Base-by-base conservation (phyloP, 2,797 vertebrate species). In the Etheostoma nigrum region DNA sequence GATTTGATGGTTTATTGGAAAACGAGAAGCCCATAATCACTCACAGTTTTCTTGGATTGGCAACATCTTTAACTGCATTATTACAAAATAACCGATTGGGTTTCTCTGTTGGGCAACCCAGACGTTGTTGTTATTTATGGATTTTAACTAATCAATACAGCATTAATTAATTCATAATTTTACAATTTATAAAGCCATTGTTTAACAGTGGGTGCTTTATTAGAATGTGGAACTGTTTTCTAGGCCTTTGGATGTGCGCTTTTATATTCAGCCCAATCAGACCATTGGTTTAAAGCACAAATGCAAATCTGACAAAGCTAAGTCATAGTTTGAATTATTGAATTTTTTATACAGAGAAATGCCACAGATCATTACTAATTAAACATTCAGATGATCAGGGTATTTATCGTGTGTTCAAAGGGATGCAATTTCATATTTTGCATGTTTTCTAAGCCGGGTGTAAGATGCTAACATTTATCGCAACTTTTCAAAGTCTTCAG, bases 251-350 rank as follows among this genome's bases (percentile, higher is more conserved):
- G 16, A 42, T 51, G 4, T 57, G 2, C 1, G 3, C 9, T 3
- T 63, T 1, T 69, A 33, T 59, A n/a, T 64, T 51, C 19, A 70
- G 14, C 42, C 30, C 15, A 57, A n/a, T 59, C 19, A 40, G 23
- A 47, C 19, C 9, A 15, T 23, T 30, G 12, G 19, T 57, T 55
- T 13, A 5, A 4, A 27, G 13, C 55, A 54, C 25, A 49, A 68
- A 71, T 0, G 9, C 5, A 9, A 61, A 73, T 15, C 68, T 61
- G n/a, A 45, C 49, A 44, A 12, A 10, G 30, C 49, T 51, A 25
- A 48, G n/a, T 52, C 55, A 33, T 45, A 25, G 53, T n/a, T 66
- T 45, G 33, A 62, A 72, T 79, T 33, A 54, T 57, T 27, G 21
- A 72, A 0, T 8, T 16, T 64, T 61, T 18, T 30, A 30, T 27